Base-by-base conservation (phyloP, 30 jellyfish, hydroid and myxozoan species). In the Aurelia coerulea region DNA sequence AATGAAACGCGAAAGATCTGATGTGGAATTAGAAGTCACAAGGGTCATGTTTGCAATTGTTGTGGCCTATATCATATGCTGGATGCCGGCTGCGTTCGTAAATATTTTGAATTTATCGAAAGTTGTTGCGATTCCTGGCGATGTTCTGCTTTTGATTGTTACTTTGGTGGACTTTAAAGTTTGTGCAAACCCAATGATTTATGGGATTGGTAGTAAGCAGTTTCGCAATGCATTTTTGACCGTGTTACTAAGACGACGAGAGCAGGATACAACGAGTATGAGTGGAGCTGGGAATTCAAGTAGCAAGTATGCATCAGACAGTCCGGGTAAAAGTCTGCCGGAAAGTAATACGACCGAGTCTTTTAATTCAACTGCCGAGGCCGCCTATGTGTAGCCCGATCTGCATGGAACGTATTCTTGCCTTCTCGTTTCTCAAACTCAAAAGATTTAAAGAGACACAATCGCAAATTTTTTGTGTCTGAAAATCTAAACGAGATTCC, bases 21-120 rank as follows among this genome's bases (percentile, higher is more conserved):
- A 84, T 16, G 90, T 77, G 31, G 98, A 92, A 75, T 52, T 68
- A 14, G 92, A 93, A 63, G 90, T 93, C 71, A 93, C 98, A 12
- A 69, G 49, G 74, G 87, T 93, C 17, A 93, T 93, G 98, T 86
- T 93, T 68, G 94, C 91, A 2, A 88, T 88, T 39, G 88, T 93
- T 51, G 80, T 93, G 62, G 96, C 91, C 62, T 93, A 87, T 59
- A 39, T 69, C 72, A 85, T 83, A 9, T 93, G 97, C 66, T 93
- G 98, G 98, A 50, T 87, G 32, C 98, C 98, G 1, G 98, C 98
- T 31, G 85, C 85, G 23, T 31, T 88, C 5, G 89, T 93, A 2
- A 93, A 82, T 53, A 72, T 93, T 15, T 54, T 84, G 50, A 75
- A 80, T 63, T 49, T 91, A 15, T 69, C 91, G n/a, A 69, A 74